Conservation (phyloP, 1,140 invertebrate species). For the Arctopsyche grandis region DNA sequence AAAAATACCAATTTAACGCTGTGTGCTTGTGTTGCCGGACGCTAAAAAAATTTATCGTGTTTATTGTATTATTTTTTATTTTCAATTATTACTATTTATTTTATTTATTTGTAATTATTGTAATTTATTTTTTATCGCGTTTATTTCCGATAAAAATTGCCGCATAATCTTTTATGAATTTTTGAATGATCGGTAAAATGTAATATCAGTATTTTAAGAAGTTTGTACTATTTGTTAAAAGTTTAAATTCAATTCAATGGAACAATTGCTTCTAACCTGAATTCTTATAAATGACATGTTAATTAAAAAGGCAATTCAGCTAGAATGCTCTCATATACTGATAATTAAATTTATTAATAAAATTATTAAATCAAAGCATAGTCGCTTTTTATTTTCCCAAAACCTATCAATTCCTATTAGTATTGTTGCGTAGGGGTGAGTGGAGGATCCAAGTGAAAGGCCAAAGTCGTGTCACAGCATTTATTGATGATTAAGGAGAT, state of each 20-base stretch:
- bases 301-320: constrained; percentile 29
- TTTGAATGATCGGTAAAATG: constrained; percentile 14
- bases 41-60: neutral
- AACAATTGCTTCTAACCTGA: constrained; percentile 30
- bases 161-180: constrained; percentile 8
- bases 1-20: constrained; percentile 16
- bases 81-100: too few species aligned
- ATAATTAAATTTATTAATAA: constrained; percentile 33
- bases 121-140: too few species aligned
- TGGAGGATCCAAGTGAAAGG: too few species aligned
- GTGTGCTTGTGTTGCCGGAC: constrained; percentile 19
- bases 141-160: too few species aligned
- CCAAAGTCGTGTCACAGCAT: too few species aligned
- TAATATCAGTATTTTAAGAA: constrained; percentile 11
- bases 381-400: too few species aligned
- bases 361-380: constrained; percentile 16
- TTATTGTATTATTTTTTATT: constrained; percentile 1
- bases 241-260: constrained; percentile 13
- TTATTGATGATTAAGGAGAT: too few species aligned
- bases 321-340: constrained; percentile 32
- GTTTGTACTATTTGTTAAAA: constrained; percentile 21
- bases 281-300: constrained; percentile 25
- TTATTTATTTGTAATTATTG: too few species aligned
- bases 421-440: too few species aligned
- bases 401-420: too few species aligned